phyloP scores from a whole-genome alignment of 2,888 invertebrate species.

The Amaurobius ferox region DNA sequence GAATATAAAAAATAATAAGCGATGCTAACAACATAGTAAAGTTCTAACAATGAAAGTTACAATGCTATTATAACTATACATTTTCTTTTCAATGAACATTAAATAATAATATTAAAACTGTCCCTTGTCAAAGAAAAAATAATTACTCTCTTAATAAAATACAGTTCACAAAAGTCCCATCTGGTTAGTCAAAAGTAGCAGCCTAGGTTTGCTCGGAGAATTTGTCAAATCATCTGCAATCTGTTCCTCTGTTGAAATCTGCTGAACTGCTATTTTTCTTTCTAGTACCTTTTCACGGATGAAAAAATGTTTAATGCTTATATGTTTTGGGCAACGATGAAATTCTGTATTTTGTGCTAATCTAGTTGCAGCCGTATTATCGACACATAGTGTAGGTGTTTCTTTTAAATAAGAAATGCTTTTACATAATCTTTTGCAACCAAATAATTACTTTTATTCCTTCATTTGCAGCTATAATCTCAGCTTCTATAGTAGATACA shows the following conservation, averaged over 20 bases:
- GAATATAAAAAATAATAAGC: no score
- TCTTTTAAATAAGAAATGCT: background rate
- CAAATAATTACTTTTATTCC: background rate
- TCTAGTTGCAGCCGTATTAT: conserved; percentile 2
- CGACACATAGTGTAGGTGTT: background rate
- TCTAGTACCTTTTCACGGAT: background rate
- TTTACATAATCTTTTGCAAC: background rate
- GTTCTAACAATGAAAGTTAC: no score
- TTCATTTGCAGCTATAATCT: conserved; percentile 17
- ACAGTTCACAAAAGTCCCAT: background rate
- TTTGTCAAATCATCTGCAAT: background rate
- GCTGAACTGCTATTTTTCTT: background rate
- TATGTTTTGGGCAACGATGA: background rate
- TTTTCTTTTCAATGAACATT: no score
- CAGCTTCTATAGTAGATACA: background rate
- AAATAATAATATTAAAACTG: no score
- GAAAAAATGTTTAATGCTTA: conserved; percentile 10
- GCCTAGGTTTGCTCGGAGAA: background rate
- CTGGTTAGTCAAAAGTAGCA: background rate
- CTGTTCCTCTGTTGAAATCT: background rate
- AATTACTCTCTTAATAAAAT: no score
- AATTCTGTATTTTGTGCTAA: background rate
- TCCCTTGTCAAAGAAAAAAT: no score
- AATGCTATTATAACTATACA: no score
- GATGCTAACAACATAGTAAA: no score